Conservation (phyloP, 2,888 invertebrate genomes). For the Phanerotoma sp. region DNA sequence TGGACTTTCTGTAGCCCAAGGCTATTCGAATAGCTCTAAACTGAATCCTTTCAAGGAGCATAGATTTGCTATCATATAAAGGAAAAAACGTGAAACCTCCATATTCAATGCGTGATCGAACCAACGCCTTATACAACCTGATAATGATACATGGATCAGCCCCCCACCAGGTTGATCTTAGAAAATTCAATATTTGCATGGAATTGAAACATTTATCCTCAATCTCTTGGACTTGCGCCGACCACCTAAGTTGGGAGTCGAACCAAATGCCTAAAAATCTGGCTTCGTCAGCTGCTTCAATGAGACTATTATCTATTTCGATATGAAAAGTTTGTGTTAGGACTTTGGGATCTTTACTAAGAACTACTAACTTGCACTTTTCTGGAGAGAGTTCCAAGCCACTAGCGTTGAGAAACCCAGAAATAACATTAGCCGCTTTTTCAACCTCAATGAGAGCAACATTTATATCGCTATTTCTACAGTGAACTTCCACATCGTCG, state of each 20-base stretch:
- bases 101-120: no score
- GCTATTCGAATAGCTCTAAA: no score
- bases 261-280: conserved; percentile 15
- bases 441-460: conserved; percentile 3
- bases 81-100: no score
- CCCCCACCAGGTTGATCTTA: no score
- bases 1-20: no score
- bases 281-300: neutral
- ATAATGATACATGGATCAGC: no score
- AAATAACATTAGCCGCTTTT: neutral
- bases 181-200: no score
- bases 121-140: no score
- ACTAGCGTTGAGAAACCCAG: neutral
- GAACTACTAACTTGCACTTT: conserved; percentile 16
- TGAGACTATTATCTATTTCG: neutral
- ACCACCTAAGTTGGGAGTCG: conserved; percentile 1
- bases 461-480: neutral
- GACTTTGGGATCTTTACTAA: neutral
- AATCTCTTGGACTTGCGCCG: no score
- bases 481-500: conserved; percentile 13
- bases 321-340: neutral
- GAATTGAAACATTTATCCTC: no score
- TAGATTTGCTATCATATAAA: no score
- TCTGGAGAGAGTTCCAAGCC: conserved; percentile 13
- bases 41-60: conserved; percentile 22